A percentile compares a stretch with the other conserved stretches of the same genome.
Evolutionary conservation across 2,888 invertebrate species (phyloP).

Genomic region (Pecten maximus): DNA sequence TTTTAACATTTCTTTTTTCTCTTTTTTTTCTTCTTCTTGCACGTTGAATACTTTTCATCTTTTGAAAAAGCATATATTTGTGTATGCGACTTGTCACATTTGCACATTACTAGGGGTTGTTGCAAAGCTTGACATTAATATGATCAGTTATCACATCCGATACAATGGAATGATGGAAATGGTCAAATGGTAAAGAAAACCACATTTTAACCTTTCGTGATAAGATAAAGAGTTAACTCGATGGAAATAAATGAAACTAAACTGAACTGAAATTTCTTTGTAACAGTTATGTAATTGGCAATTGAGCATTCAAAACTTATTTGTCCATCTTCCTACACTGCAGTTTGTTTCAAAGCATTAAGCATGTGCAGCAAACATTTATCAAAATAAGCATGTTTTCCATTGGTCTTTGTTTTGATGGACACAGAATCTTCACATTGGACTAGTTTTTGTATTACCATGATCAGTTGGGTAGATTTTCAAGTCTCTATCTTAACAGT

Average conservation of each 20-base stretch:
- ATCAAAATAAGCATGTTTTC: background rate
- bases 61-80: background rate
- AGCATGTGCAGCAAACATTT: background rate
- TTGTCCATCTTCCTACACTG: background rate
- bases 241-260: background rate
- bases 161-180: background rate
- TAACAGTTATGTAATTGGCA: too few relatives aligned
- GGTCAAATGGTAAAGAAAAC: background rate
- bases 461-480: background rate
- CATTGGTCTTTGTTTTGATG: background rate
- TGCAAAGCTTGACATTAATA: background rate
- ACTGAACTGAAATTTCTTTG: too few relatives aligned
- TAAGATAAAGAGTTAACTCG: background rate
- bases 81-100: background rate
- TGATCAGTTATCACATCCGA: background rate
- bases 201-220: background rate
- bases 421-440: background rate
- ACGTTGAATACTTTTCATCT: slow-evolving; percentile 17
- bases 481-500: background rate
- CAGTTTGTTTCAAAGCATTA: background rate
- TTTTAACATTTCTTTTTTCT: background rate
- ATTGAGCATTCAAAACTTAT: background rate
- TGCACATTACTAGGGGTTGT: background rate
- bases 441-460: background rate
- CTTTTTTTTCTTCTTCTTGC: background rate